Evolutionary conservation across 2,113 vertebrate species (phyloP).

Genomic region (Pygoscelis adeliae): DNA sequence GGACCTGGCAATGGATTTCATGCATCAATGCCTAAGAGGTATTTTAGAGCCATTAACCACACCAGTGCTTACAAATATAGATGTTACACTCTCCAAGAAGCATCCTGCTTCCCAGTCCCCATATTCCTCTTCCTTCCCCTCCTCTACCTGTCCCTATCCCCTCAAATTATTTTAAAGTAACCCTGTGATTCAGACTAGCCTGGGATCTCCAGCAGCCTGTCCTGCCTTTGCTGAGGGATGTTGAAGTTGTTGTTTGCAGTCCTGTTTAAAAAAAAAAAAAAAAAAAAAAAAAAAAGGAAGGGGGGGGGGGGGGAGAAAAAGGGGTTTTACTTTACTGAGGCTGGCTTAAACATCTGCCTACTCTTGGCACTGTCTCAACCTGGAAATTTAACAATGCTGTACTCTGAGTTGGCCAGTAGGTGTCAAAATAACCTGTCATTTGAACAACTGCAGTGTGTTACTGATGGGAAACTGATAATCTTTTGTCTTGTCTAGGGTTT

Average conservation of each 20-base stretch:
- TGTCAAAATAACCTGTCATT: slow-evolving; percentile 68
- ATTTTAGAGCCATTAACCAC: slow-evolving; percentile 35
- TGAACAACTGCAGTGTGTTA: not conserved
- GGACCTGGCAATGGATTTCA: slow-evolving; percentile 55
- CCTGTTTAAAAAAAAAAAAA: too few relatives aligned
- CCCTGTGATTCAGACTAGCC: not conserved
- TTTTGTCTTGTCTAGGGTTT: not conserved
- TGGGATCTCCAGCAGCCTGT: not conserved
- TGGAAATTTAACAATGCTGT: slow-evolving; percentile 17
- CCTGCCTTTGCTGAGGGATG: too few relatives aligned
- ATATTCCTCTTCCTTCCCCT: not conserved
- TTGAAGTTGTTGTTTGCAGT: too few relatives aligned
- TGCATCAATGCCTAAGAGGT: slow-evolving; percentile 39
- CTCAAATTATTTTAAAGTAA: not conserved
- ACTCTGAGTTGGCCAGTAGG: slow-evolving; percentile 45
- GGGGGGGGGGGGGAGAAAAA: not conserved
- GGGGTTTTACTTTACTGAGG: not conserved
- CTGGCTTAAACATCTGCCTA: not conserved
- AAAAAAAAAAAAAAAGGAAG: too few relatives aligned
- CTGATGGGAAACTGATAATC: not conserved
- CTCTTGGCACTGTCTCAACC: not conserved
- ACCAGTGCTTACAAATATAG: not conserved
- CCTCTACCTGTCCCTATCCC: not conserved
- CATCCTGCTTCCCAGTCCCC: not conserved
- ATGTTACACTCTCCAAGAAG: not conserved